These are phyloP conservation scores for Pangasius krempfi DNA, from an alignment of 2,797 vertebrate species.

Conservation along the genomic window DNA sequence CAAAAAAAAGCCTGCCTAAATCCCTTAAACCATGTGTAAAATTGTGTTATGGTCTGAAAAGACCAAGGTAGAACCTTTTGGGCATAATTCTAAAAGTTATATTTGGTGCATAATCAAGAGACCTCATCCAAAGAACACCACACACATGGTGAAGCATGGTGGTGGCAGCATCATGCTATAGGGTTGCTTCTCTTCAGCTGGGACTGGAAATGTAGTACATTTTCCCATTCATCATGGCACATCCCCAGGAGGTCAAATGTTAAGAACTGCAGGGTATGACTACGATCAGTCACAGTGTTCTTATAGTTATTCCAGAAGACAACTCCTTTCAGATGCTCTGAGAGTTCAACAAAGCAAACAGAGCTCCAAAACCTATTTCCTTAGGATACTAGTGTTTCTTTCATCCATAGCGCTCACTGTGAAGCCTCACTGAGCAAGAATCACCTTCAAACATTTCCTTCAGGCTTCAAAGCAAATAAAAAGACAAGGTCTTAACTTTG, in stretches of 20 bases:
- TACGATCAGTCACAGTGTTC: neutral
- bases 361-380: constrained; percentile 17
- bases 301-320: neutral
- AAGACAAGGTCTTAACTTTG: constrained; percentile 40
- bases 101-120: neutral
- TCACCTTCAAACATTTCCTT: constrained; percentile 35
- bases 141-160: too few relatives aligned
- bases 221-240: neutral
- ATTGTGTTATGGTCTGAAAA: neutral
- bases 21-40: neutral
- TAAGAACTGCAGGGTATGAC: neutral
- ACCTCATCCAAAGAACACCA: neutral
- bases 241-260: neutral
- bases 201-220: neutral
- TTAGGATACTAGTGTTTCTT: constrained; percentile 19
- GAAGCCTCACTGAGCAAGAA: constrained; percentile 21
- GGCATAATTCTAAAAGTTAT: too few relatives aligned
- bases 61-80: neutral
- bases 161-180: too few relatives aligned
- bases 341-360: constrained; percentile 23
- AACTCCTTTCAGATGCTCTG: constrained; percentile 9
- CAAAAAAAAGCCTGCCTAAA: neutral
- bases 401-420: constrained; percentile 1
- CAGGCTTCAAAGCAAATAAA: constrained; percentile 41
- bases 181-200: too few relatives aligned